Conservation (phyloP, 2,888 invertebrate species). For the Cylindroiulus punctatus region DNA sequence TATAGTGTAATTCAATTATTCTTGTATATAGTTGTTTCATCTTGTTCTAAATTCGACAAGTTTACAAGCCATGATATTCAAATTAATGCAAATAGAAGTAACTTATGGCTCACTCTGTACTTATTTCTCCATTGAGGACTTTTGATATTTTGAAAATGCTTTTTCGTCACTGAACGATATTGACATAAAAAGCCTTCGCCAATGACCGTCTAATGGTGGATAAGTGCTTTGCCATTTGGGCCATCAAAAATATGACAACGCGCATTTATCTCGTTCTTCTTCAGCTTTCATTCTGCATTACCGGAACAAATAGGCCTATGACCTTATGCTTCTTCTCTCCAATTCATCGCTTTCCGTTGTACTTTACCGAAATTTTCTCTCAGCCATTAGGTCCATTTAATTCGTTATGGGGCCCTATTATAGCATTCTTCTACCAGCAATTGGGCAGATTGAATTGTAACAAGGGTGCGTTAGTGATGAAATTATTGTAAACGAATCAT, state of each 20-base stretch:
- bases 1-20: too few relatives aligned
- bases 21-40: too few relatives aligned
- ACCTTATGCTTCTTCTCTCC: constrained; percentile 8
- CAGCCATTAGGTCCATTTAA: constrained; percentile 8
- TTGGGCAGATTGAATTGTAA: constrained; percentile 18
- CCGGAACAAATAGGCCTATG: constrained; percentile 43
- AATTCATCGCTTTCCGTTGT: neutral
- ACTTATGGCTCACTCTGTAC: too few relatives aligned
- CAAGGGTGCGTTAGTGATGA: constrained; percentile 11
- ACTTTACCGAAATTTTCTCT: neutral
- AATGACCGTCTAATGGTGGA: constrained; percentile 46
- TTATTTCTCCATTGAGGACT: neutral
- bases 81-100: too few relatives aligned
- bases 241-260: constrained; percentile 53
- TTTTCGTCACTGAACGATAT: constrained; percentile 40
- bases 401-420: neutral
- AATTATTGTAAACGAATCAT: neutral
- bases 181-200: constrained; percentile 45
- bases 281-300: constrained; percentile 50
- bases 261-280: constrained; percentile 51
- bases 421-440: constrained; percentile 8
- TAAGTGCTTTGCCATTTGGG: constrained; percentile 47
- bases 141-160: neutral
- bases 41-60: too few relatives aligned
- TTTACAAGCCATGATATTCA: too few relatives aligned